These are phyloP conservation scores for Ochotona curzoniae DNA, from an alignment of 2,113 vertebrate genomes.

Conservation along the genomic window DNA sequence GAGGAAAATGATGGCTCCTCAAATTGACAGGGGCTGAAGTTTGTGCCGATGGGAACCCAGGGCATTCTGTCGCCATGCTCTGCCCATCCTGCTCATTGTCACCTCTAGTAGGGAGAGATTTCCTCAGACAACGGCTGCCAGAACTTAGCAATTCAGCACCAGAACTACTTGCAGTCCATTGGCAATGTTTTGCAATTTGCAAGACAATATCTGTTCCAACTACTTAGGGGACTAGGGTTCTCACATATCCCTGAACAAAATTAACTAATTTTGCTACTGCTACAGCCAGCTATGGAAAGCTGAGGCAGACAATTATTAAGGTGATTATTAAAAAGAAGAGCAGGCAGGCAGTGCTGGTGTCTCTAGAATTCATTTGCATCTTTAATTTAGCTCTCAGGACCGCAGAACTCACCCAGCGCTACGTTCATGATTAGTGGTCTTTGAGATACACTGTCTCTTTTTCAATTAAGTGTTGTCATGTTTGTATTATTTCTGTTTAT, in stretches of 20 bases:
- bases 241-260: slow-evolving; percentile 26
- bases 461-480: background rate
- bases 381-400: background rate
- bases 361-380: background rate
- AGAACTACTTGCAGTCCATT: background rate
- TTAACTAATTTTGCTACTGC: background rate
- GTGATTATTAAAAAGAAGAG: background rate
- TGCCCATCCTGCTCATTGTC: background rate
- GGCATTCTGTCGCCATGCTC: background rate
- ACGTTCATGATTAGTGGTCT: background rate
- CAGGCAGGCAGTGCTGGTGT: background rate
- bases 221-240: background rate
- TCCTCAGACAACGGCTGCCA: background rate
- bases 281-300: background rate
- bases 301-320: background rate
- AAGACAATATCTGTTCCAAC: background rate
- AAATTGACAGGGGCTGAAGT: background rate
- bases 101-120: too few relatives aligned
- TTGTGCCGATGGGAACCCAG: background rate
- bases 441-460: background rate
- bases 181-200: background rate
- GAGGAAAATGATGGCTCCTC: background rate
- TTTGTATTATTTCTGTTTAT: slow-evolving; percentile 31
- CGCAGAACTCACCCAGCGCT: background rate
- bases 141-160: background rate